phyloP scores from a whole-genome alignment of 35 echinoderm and acorn worm species.

The Apostichopus parvimensis region DNA sequence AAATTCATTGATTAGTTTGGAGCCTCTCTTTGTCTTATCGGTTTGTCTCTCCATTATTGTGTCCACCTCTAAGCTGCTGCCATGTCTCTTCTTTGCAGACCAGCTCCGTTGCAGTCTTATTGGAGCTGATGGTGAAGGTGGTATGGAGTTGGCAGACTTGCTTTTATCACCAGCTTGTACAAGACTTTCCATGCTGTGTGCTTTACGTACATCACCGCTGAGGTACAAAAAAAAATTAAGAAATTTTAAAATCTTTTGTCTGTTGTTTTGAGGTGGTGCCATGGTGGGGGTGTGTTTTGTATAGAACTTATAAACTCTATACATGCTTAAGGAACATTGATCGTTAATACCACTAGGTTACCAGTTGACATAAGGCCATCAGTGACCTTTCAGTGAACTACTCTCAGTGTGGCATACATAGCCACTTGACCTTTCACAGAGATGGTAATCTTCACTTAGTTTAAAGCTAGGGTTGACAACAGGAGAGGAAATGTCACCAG shows the following conservation, averaged over 20 bases:
- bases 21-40: conserved; percentile 74
- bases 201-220: conserved; percentile 94
- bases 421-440: no score
- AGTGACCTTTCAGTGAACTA: no score
- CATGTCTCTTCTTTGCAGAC: conserved; percentile 87
- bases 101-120: conserved; percentile 79
- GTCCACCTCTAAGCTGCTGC: conserved; percentile 73
- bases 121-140: conserved; percentile 76
- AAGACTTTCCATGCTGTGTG: conserved; percentile 97
- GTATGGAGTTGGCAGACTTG: conserved; percentile 74
- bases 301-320: no score
- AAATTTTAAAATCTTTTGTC: not conserved
- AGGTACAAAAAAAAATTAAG: not conserved
- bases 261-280: not conserved
- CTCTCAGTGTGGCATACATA: not conserved
- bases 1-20: conserved; percentile 75
- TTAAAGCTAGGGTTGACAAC: no score
- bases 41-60: conserved; percentile 41
- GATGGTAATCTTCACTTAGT: no score
- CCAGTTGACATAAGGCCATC: no score
- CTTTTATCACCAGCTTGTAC: conserved; percentile 65
- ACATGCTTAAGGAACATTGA: no score
- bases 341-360: no score
- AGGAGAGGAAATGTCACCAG: not conserved
- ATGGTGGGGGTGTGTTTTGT: not conserved